Conservation (phyloP, 1,140 invertebrate genomes). For the Trichogramma pretiosum region DNA sequence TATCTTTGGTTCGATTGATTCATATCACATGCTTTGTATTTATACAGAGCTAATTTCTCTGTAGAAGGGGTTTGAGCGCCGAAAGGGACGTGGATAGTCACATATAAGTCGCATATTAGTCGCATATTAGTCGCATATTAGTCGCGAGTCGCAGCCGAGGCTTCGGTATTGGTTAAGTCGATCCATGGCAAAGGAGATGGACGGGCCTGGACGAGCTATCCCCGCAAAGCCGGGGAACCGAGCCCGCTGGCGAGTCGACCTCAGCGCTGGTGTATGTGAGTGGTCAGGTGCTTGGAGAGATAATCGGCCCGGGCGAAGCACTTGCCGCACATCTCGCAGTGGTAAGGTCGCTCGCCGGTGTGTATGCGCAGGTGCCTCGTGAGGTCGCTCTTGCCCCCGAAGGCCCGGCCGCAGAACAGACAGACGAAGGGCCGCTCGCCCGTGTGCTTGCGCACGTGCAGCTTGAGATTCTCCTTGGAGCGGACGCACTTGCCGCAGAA, state of each 20-base stretch:
- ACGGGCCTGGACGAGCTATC: no score
- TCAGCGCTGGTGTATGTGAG: conserved; percentile 63
- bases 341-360: conserved; percentile 78
- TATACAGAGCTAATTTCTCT: no score
- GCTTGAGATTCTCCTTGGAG: conserved; percentile 78
- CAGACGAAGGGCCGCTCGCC: conserved; percentile 81
- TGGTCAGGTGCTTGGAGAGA: conserved; percentile 82
- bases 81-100: no score
- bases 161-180: not conserved
- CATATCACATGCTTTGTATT: no score
- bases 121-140: no score
- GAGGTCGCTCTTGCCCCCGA: conserved; percentile 77
- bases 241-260: not conserved
- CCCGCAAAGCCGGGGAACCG: no score
- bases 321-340: conserved; percentile 84
- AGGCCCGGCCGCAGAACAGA: conserved; percentile 75
- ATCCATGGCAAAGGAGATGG: not conserved
- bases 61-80: no score
- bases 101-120: no score
- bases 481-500: conserved; percentile 83
- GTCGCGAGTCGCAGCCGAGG: no score
- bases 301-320: conserved; percentile 83
- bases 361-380: conserved; percentile 79
- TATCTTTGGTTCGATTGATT: no score
- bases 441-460: conserved; percentile 82